phyloP scores from a whole-genome alignment of 2,113 vertebrate genomes.

The Australoheros scitulus region DNA sequence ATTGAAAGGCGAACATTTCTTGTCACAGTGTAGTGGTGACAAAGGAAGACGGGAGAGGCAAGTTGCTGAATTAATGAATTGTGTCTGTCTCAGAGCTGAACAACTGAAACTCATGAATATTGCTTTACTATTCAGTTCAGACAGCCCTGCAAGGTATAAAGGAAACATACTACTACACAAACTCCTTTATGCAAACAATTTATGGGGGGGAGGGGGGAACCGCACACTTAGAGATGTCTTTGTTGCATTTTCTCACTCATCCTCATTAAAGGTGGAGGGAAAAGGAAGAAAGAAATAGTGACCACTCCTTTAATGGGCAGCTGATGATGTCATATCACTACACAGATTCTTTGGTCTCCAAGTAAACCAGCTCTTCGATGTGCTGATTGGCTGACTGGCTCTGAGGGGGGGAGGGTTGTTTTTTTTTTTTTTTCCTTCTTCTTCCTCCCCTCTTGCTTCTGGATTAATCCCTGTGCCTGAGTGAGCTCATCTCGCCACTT shows the following conservation, averaged over 20 bases:
- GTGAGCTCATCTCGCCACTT: conserved; percentile 62
- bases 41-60: conserved; percentile 59
- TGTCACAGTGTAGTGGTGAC: conserved; percentile 56
- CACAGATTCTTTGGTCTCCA: conserved; percentile 78
- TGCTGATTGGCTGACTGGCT: conserved; percentile 73
- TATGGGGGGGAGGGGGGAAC: background rate
- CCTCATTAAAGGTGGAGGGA: conserved; percentile 31
- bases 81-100: conserved; percentile 65
- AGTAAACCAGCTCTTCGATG: conserved; percentile 71
- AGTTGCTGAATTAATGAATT: conserved; percentile 58
- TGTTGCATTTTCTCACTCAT: conserved; percentile 60
- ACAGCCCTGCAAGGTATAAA: background rate
- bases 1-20: conserved; percentile 72
- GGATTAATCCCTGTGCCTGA: conserved; percentile 73
- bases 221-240: conserved; percentile 20
- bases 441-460: conserved; percentile 55
- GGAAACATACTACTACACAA: background rate
- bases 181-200: conserved; percentile 2
- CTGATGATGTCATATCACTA: conserved; percentile 82
- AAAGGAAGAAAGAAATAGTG: conserved; percentile 45
- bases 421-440: conserved; percentile 33
- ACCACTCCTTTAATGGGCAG: conserved; percentile 79
- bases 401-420: conserved; percentile 56
- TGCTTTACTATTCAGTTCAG: background rate
- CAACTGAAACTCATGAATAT: conserved; percentile 25